Evolutionary conservation across 2,797 vertebrate species (phyloP), one percentile per base, ranked within the genome.

Genomic region (Serranus cabrilla): DNA sequence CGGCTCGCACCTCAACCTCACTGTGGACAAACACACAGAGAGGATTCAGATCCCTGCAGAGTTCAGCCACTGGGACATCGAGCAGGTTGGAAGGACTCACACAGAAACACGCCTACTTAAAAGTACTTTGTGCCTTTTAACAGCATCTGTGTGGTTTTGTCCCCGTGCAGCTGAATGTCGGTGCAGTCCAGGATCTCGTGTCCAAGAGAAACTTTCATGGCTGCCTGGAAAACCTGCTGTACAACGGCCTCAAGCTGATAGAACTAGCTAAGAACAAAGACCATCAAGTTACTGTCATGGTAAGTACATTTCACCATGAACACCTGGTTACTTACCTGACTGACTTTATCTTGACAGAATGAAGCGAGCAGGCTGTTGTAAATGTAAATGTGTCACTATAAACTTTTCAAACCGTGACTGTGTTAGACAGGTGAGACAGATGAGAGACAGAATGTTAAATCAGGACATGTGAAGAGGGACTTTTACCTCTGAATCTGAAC

Each of bases 201-300:
- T 90, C 91, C 69, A 91, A 60, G 72, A 95, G 74, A 71, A 95
- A 94, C 51, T 98, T 99, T 85, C 92, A 95, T 3, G 97, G 97
- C 64, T 99, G 98, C 88, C 88, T 99, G 86, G 98, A 99, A 91
- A 99, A 99, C 89, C 92, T 98, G 83, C 89, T 94, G 83, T 97
- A 95, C 90, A 97, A 97, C 59, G 93, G 90, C 75, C 82, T 95
- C 77, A 96, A 97, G 49, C 80, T 98, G 87, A 95, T 98, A 71
- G 92, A 96, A 64, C 86, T 95, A 68, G 94, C 93, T 16, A 94
- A 91, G 84, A 89, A 89, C 47, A 93, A 92, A 25, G 89, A 95
- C 81, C 95, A 92, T 75, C 94, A 95, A 83, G 93, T 96, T 73
- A 87, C 93, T 57, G 31, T 90, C 7, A 76, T 40, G 95, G 98